phyloP scores from a whole-genome alignment of 1,140 invertebrate genomes.

The Colletes gigas region DNA sequence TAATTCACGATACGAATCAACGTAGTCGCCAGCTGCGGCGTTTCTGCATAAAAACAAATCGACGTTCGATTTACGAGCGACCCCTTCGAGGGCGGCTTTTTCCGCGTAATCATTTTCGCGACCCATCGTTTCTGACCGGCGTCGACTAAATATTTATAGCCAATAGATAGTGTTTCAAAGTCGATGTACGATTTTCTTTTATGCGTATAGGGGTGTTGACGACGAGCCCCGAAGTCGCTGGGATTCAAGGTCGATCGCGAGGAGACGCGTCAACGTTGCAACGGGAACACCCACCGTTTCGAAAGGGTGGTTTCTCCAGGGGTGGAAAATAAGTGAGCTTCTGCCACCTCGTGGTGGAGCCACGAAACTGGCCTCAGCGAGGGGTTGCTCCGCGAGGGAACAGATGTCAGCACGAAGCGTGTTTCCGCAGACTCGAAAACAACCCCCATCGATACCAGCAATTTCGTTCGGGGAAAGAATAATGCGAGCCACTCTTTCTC shows the following conservation, averaged over 20 bases:
- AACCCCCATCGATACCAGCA: not conserved
- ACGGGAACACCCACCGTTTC: not conserved
- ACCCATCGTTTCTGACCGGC: constrained; percentile 41
- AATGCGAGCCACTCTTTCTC: not conserved
- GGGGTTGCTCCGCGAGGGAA: constrained; percentile 18
- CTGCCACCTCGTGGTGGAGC: constrained; percentile 38
- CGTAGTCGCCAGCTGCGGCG: not conserved
- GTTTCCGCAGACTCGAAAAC: not conserved
- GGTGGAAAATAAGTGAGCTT: constrained; percentile 30
- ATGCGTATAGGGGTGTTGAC: not conserved
- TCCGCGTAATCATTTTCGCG: not conserved
- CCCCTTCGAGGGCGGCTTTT: not conserved
- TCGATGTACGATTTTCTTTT: constrained; percentile 48
- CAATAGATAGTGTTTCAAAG: constrained; percentile 20
- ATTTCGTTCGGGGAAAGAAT: constrained; percentile 21
- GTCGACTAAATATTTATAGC: constrained; percentile 61
- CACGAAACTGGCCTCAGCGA: constrained; percentile 19
- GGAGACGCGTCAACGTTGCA: not conserved
- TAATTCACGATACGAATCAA: not conserved
- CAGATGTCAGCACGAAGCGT: constrained; percentile 51
- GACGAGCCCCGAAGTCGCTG: not conserved
- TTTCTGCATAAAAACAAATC: constrained; percentile 30
- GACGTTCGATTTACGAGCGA: constrained; percentile 46
- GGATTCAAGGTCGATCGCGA: constrained; percentile 10
- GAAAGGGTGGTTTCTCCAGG: not conserved